phyloP scores from a whole-genome alignment of 2,888 invertebrate species.

The Gortyna flavago region DNA sequence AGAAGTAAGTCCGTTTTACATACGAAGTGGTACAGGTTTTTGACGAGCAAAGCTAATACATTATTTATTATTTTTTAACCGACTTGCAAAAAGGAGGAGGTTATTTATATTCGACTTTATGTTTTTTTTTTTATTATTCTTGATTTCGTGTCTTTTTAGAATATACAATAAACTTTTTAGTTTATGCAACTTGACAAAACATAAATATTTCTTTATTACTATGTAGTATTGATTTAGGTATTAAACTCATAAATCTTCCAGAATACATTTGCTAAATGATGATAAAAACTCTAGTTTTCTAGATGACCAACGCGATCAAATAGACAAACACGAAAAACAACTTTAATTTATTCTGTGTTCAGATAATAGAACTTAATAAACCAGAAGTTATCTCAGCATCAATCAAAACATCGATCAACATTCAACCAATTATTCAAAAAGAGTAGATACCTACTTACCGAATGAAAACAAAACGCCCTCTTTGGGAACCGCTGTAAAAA shows the following conservation, averaged over 20 bases:
- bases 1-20: neutral
- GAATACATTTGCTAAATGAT: too few relatives aligned
- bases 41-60: neutral
- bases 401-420: neutral
- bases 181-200: neutral
- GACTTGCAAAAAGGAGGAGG: too few relatives aligned
- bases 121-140: too few relatives aligned
- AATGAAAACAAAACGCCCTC: slow-evolving; percentile 43
- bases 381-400: neutral
- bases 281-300: neutral
- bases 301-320: neutral
- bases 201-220: neutral
- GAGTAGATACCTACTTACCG: neutral
- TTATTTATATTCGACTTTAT: too few relatives aligned
- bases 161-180: too few relatives aligned
- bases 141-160: neutral
- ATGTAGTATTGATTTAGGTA: neutral
- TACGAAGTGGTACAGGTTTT: slow-evolving; percentile 4
- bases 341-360: neutral
- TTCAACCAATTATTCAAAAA: neutral
- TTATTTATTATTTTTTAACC: too few relatives aligned
- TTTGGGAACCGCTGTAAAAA: slow-evolving; percentile 52
- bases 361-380: neutral
- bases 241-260: neutral
- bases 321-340: neutral